phyloP scores from a whole-genome alignment of 1,140 invertebrate species.

The Drosophila nikananu region DNA sequence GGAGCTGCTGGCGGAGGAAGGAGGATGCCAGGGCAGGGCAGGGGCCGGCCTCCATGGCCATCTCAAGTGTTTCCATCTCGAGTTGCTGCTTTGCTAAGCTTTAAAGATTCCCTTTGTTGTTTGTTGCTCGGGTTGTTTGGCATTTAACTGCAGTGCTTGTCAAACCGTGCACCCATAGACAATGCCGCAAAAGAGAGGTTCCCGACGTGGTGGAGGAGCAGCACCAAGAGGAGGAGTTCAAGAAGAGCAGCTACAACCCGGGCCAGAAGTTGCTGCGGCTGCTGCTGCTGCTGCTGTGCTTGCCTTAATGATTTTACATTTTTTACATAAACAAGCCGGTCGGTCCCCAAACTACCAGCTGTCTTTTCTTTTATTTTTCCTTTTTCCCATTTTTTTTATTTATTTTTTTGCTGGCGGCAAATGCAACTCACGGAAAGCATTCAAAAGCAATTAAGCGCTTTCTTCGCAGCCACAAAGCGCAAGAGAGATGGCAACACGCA shows the following conservation, averaged over 20 bases:
- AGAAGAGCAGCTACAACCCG: conserved; percentile 11
- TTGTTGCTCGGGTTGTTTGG: conserved; percentile 30
- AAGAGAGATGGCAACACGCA: conserved; percentile 10
- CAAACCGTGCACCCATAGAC: conserved; percentile 28
- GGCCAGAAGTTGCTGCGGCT: conserved; percentile 14
- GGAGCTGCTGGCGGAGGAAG: background rate
- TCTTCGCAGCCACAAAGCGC: conserved; percentile 47
- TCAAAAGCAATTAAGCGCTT: conserved; percentile 79
- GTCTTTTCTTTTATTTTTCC: conserved; percentile 31
- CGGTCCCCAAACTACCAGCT: conserved; percentile 21
- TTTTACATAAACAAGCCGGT: conserved; percentile 54
- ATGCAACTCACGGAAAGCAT: conserved; percentile 75
- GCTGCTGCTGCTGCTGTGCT: conserved; percentile 11
- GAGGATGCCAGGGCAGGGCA: background rate
- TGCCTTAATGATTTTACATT: conserved; percentile 55
- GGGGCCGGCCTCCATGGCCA: conserved; percentile 8
- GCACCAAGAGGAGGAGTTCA: conserved; percentile 9
- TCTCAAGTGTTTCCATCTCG: conserved; percentile 38
- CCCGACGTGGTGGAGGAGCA: too few relatives aligned
- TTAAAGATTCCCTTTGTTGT: conserved; percentile 45
- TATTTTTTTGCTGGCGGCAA: conserved; percentile 51
- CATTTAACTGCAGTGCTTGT: conserved; percentile 40
- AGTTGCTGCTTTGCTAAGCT: conserved; percentile 25
- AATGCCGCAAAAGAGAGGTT: conserved; percentile 12
- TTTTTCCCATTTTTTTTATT: background rate